A percentile compares a stretch with the other conserved stretches of the same genome.
Evolutionary conservation across 2,888 invertebrate species (phyloP).

Genomic region (Drosophila vallismaia): DNA sequence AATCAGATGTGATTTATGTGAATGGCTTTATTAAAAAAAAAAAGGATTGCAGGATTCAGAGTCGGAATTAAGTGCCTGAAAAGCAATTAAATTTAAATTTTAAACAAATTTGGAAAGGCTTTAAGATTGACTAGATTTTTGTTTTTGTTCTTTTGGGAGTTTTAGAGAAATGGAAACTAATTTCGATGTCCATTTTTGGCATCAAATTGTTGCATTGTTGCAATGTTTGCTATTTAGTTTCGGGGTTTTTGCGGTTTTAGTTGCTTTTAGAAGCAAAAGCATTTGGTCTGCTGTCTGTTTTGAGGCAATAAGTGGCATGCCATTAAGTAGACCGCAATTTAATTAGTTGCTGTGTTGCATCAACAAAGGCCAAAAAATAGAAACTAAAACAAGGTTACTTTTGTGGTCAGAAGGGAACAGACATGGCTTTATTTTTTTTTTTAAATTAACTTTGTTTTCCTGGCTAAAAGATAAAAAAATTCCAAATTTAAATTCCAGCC

Average conservation of each 20-base stretch:
- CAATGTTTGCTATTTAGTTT: slow-evolving; percentile 28
- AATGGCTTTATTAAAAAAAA: neutral
- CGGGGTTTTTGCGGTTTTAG: slow-evolving; percentile 26
- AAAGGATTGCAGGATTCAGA: neutral
- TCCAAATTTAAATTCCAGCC: too few relatives aligned
- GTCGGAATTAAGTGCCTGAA: neutral
- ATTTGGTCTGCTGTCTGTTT: slow-evolving; percentile 23
- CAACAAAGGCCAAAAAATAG: slow-evolving; percentile 6
- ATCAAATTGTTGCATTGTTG: neutral
- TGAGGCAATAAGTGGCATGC: slow-evolving; percentile 68
- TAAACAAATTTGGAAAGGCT: too few relatives aligned
- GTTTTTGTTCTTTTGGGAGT: too few relatives aligned
- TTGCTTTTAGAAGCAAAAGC: slow-evolving; percentile 21
- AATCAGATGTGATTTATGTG: neutral
- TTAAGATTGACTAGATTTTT: too few relatives aligned
- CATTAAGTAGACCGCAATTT: slow-evolving; percentile 66
- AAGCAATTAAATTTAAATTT: neutral
- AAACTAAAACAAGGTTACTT: slow-evolving; percentile 10
- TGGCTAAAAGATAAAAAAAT: too few relatives aligned
- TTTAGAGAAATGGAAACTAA: slow-evolving; percentile 16
- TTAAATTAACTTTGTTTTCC: too few relatives aligned
- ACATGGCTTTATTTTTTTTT: too few relatives aligned
- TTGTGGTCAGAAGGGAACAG: too few relatives aligned
- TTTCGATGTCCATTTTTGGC: slow-evolving; percentile 43
- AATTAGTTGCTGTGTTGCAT: slow-evolving; percentile 46